Percentiles rank a stretch among this genome's conserved stretches.
These are phyloP conservation scores for Tachystola acroxantha DNA, from an alignment of 2,888 invertebrate species.

Conservation along the genomic window DNA sequence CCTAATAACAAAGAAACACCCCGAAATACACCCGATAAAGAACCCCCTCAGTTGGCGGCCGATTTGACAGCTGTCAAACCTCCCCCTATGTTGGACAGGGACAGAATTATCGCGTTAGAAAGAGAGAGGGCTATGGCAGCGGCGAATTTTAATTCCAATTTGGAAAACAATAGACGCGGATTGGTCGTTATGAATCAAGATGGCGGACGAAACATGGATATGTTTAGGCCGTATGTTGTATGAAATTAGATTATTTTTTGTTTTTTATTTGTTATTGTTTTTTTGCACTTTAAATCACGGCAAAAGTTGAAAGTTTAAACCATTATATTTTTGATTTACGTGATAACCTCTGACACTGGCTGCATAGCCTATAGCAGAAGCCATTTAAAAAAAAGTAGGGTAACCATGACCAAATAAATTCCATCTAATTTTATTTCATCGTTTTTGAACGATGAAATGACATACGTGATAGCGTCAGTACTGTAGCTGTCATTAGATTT, in stretches of 20 bases:
- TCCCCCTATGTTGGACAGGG: slow-evolving; percentile 62
- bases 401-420: too few relatives aligned
- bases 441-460: too few relatives aligned
- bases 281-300: too few relatives aligned
- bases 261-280: slow-evolving; percentile 25
- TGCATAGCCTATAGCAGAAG: too few relatives aligned
- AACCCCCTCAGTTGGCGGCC: slow-evolving; percentile 44
- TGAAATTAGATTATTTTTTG: slow-evolving; percentile 57
- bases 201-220: slow-evolving; percentile 59
- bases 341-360: too few relatives aligned
- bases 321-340: too few relatives aligned
- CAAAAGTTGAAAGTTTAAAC: too few relatives aligned
- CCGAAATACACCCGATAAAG: slow-evolving; percentile 49
- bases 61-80: slow-evolving; percentile 73
- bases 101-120: slow-evolving; percentile 68
- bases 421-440: too few relatives aligned
- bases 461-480: too few relatives aligned
- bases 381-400: too few relatives aligned
- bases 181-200: slow-evolving; percentile 67
- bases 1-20: slow-evolving; percentile 42
- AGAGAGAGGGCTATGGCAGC: slow-evolving; percentile 70
- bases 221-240: slow-evolving; percentile 77
- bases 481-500: too few relatives aligned
- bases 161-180: slow-evolving; percentile 68
- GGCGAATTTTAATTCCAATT: slow-evolving; percentile 72